Evolutionary conservation across 2,113 vertebrate genomes (phyloP).

Genomic region (Nothoprocta pentlandii): DNA sequence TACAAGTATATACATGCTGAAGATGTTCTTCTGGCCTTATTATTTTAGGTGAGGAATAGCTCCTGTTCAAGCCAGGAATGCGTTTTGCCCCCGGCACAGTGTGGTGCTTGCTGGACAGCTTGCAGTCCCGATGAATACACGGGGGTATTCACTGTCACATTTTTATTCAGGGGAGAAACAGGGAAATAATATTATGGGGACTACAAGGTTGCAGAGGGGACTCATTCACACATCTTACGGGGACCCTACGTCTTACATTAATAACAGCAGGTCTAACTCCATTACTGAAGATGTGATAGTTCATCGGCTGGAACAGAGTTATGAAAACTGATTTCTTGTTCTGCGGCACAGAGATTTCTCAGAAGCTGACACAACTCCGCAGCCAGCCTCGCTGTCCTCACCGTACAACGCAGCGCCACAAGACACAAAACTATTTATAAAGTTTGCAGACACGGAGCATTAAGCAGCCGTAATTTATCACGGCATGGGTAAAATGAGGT

Average conservation of each 20-base stretch:
- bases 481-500: background rate
- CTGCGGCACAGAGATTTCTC: background rate
- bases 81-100: background rate
- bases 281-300: background rate
- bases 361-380: background rate
- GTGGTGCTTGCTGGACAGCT: background rate
- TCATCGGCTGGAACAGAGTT: background rate
- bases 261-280: background rate
- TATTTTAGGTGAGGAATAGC: slow-evolving; percentile 30
- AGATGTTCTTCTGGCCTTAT: background rate
- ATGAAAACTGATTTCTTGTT: background rate
- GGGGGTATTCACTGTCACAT: background rate
- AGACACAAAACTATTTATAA: background rate
- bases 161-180: background rate
- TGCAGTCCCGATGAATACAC: background rate
- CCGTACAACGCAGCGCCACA: background rate
- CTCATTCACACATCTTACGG: background rate
- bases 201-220: background rate
- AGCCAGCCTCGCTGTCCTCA: background rate
- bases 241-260: background rate
- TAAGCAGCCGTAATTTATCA: background rate
- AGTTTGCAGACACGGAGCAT: background rate
- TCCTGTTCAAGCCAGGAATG: background rate
- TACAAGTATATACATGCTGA: background rate
- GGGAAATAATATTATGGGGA: background rate